Evolutionary conservation across 2,888 invertebrate genomes (phyloP), one percentile per base, ranked within the genome.

Genomic region (Lymantria monacha): DNA sequence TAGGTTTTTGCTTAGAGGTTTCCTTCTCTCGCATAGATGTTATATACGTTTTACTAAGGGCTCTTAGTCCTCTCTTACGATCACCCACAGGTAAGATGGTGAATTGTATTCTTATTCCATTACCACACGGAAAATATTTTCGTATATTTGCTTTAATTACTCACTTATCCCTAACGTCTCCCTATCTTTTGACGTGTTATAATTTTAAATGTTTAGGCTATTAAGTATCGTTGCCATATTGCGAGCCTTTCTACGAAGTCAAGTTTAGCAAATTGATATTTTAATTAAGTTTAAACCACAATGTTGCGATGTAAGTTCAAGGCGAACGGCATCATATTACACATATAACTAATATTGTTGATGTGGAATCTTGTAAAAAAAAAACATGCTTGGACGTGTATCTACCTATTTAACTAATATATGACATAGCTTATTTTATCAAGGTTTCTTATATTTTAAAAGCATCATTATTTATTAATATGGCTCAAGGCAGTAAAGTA

Each of bases 211-310:
- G 10, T 30, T 3, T 30, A 42, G 61, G 51, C 45, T 66, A 64
- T 63, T 70, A 38, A 13, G 10, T 52, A 49, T 52, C 43, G 54
- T 61, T 51, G 43, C 59, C 63, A 71, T 79, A 74, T 77, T 74
- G 66, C 61, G 70, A 72, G 67, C 65, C 72, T 62, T 87, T 85
- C 83, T 72, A 72, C 74, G 82, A 83, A 85, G 61, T 65, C 61
- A 58, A 72, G 69, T 71, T 59, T 33, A 63, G 85, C 59, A 83
- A 87, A 74, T 53, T 73, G 83, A 86, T 85, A 85, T 77, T 72
- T 75, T 74, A 67, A 59, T 73, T 59, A 63, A 54, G 60, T 69
- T 60, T 69, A 62, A 69, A 72, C 72, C 75, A 83, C 78, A 79
- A 74, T 73, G 79, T 84, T 78, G 75, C 75, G 53, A 67, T 63